Percentiles rank a stretch among this genome's conserved stretches.
These are phyloP conservation scores for Lates calcarifer DNA, from an alignment of 2,113 vertebrate genomes.

Conservation along the genomic window DNA sequence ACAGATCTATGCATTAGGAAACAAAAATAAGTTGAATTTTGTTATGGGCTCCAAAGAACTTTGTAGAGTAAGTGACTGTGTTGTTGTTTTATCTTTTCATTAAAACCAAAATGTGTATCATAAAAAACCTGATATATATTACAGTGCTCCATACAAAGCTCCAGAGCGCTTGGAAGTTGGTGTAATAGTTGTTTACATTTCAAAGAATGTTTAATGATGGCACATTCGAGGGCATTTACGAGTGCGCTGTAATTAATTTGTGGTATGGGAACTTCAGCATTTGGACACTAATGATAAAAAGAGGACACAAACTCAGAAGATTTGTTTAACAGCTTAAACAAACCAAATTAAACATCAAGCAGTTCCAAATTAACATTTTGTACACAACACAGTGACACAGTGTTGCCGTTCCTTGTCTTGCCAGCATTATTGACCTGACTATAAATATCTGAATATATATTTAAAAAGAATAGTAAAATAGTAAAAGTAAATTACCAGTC, in stretches of 20 bases:
- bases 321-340: constrained; percentile 59
- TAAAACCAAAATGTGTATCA: constrained; percentile 22
- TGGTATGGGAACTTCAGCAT: constrained; percentile 43
- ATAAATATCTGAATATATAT: constrained; percentile 1
- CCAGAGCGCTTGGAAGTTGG: constrained; percentile 32
- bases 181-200: constrained; percentile 71
- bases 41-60: not conserved
- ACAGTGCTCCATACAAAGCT: constrained; percentile 7
- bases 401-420: not conserved
- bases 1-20: not conserved
- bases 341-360: constrained; percentile 59
- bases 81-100: constrained; percentile 17
- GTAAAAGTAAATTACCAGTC: not conserved
- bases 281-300: constrained; percentile 57
- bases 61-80: not conserved
- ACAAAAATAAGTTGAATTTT: not conserved
- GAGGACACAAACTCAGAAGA: constrained; percentile 49
- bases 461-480: not conserved
- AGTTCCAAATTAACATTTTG: constrained; percentile 32
- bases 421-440: constrained; percentile 1
- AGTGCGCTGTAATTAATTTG: constrained; percentile 62
- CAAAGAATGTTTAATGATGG: constrained; percentile 66
- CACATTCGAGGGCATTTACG: constrained; percentile 43
- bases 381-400: constrained; percentile 38
- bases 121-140: constrained; percentile 11